Percentiles rank a stretch among this genome's conserved stretches.
Evolutionary conservation across 2,113 vertebrate species (phyloP).

Genomic region (Calidris pugnax): DNA sequence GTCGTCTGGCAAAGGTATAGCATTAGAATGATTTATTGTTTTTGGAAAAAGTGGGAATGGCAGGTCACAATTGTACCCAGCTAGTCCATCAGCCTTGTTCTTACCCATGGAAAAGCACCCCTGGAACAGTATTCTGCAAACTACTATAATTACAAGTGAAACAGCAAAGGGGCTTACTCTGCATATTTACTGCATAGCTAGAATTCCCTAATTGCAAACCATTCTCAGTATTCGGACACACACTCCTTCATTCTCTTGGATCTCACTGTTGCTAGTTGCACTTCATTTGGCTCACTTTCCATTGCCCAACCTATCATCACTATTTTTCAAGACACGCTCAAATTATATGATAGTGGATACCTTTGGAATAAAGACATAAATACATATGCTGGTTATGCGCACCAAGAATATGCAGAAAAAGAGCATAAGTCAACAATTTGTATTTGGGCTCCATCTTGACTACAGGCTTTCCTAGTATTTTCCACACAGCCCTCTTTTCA

Average conservation of each 20-base stretch:
- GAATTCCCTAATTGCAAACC: background rate
- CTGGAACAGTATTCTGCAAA: background rate
- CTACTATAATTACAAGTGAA: background rate
- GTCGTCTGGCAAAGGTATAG: background rate
- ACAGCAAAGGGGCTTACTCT: background rate
- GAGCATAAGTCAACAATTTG: background rate
- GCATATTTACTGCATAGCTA: background rate
- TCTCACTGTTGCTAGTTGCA: background rate
- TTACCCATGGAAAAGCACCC: background rate
- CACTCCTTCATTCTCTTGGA: background rate
- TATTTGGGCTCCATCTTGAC: background rate
- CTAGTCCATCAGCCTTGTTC: background rate
- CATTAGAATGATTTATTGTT: background rate
- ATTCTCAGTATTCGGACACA: background rate
- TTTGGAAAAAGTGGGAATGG: background rate
- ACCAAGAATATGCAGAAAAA: background rate
- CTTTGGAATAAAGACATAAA: background rate
- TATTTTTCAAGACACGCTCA: background rate
- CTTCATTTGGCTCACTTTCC: background rate
- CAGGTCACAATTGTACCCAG: background rate
- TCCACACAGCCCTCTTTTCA: background rate
- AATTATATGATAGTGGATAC: background rate
- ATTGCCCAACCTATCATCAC: background rate
- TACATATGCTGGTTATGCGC: rapidly evolving
- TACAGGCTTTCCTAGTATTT: background rate